Conservation (phyloP, 2,797 vertebrate genomes). For the Prionace glauca region DNA sequence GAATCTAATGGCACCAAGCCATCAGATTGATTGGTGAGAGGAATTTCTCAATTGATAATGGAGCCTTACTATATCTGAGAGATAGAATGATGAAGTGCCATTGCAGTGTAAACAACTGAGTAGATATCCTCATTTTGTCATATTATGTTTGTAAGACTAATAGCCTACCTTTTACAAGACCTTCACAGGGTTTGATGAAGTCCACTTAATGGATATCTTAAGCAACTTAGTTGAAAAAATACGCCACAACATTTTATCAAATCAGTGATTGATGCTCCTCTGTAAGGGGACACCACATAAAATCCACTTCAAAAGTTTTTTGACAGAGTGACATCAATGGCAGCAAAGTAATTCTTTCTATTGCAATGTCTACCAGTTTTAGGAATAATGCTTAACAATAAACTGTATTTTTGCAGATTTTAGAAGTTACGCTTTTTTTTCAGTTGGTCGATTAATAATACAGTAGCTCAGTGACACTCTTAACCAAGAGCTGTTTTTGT, state of each 20-base stretch:
- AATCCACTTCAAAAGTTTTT: not conserved
- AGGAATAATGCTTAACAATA: not conserved
- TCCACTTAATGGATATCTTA: not conserved
- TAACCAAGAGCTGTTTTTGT: not conserved
- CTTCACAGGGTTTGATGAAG: not conserved
- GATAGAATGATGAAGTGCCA: not conserved
- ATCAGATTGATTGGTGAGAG: slow-evolving; percentile 3
- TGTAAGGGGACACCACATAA: not conserved
- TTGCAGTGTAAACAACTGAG: not conserved
- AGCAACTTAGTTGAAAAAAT: slow-evolving; percentile 12
- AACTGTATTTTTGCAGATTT: not conserved
- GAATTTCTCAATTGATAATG: not conserved
- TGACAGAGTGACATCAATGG: not conserved
- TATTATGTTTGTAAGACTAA: not conserved
- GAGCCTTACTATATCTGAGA: not conserved
- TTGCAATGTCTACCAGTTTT: not conserved
- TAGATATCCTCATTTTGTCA: not conserved
- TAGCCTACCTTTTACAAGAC: not conserved
- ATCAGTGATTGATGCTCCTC: not conserved
- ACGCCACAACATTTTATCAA: not conserved
- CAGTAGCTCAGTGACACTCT: not conserved
- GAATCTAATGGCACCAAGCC: not conserved
- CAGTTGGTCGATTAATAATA: not conserved
- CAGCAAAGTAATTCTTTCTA: not conserved
- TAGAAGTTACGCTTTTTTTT: not conserved